Evolutionary conservation across 2,797 vertebrate species (phyloP).

Genomic region (Anabacerthia variegaticeps): DNA sequence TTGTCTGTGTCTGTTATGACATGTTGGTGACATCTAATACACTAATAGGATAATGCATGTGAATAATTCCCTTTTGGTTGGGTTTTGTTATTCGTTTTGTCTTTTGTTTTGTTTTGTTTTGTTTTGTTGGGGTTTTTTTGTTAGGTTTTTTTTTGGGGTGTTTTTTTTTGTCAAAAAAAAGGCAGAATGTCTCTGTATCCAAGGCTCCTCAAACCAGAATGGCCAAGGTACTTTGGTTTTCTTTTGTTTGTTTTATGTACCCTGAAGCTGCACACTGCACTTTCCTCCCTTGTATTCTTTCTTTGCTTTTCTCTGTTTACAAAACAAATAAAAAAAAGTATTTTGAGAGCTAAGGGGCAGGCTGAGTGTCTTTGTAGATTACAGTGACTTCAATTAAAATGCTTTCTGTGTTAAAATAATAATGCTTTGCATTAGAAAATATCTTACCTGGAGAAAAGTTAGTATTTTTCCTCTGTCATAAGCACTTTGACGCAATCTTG

Average conservation of each 20-base stretch:
- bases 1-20: not conserved
- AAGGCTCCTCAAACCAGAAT: not conserved
- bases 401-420: not conserved
- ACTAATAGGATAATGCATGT: not conserved
- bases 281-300: not conserved
- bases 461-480: not conserved
- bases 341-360: not conserved
- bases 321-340: not conserved
- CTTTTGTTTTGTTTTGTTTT: not conserved
- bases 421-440: not conserved
- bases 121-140: not conserved
- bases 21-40: not conserved
- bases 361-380: not conserved
- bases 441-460: not conserved
- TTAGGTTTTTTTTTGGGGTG: no score
- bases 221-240: not conserved
- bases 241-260: not conserved
- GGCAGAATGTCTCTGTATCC: not conserved
- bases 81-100: not conserved
- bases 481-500: not conserved
- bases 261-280: not conserved
- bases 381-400: not conserved
- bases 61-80: not conserved
- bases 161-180: not conserved
- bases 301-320: not conserved